Conservation (phyloP, 1,140 invertebrate genomes). For the Episyrphus balteatus region DNA sequence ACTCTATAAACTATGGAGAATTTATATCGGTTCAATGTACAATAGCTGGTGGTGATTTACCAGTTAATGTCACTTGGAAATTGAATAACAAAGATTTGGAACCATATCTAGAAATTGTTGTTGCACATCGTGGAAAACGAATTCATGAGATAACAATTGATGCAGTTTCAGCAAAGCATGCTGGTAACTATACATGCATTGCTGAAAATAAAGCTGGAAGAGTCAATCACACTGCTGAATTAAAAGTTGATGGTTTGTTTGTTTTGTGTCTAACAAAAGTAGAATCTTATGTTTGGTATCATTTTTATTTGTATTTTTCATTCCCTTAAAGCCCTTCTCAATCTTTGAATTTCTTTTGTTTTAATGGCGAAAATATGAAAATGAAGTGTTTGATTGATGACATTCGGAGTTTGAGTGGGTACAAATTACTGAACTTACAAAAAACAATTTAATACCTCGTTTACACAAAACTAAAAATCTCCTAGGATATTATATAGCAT, state of each 20-base stretch:
- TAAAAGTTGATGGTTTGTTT: conserved; percentile 64
- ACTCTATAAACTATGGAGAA: conserved; percentile 59
- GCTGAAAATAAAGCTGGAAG: conserved; percentile 57
- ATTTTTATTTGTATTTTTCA: conserved; percentile 4
- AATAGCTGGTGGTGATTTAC: conserved; percentile 55
- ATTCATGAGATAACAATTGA: conserved; percentile 66
- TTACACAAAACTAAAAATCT: too few relatives aligned
- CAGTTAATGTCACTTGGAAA: conserved; percentile 50
- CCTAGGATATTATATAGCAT: too few relatives aligned
- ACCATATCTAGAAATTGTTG: conserved; percentile 40
- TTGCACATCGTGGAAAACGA: conserved; percentile 54
- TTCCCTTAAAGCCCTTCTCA: background rate
- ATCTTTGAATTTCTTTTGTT: background rate
- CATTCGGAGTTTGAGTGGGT: too few relatives aligned
- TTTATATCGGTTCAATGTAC: conserved; percentile 56
- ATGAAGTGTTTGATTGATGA: too few relatives aligned
- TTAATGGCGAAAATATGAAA: background rate
- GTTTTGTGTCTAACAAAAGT: conserved; percentile 3
- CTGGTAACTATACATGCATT: conserved; percentile 69
- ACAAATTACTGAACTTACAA: too few relatives aligned
- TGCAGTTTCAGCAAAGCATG: conserved; percentile 58
- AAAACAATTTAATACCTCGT: too few relatives aligned
- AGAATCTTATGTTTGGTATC: conserved; percentile 5
- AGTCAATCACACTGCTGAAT: conserved; percentile 50
- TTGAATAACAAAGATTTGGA: conserved; percentile 43